Percentiles rank a stretch among this genome's conserved stretches.
Evolutionary conservation across 2,113 vertebrate genomes (phyloP).

Genomic region (Oryctolagus cuniculus): mOryCun1.1 NC_091441.1:94997501-94998000

Average conservation of each 20-base stretch:
- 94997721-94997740: background rate
- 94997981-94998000: background rate
- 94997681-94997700: background rate
- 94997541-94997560: background rate
- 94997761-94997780: background rate
- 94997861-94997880: background rate
- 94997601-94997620: background rate
- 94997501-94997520: background rate
- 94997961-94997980: background rate
- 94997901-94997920: background rate
- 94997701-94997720: background rate
- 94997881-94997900: accelerated
- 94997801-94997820: background rate
- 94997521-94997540: background rate
- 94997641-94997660: background rate
- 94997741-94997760: background rate
- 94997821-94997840: background rate
- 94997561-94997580: background rate
- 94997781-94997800: background rate
- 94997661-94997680: background rate
- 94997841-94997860: background rate
- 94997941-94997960: background rate
- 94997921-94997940: background rate
- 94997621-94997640: background rate
- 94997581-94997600: background rate